phyloP scores from a whole-genome alignment of 2,888 invertebrate genomes.

The Cephus pulcher region DNA sequence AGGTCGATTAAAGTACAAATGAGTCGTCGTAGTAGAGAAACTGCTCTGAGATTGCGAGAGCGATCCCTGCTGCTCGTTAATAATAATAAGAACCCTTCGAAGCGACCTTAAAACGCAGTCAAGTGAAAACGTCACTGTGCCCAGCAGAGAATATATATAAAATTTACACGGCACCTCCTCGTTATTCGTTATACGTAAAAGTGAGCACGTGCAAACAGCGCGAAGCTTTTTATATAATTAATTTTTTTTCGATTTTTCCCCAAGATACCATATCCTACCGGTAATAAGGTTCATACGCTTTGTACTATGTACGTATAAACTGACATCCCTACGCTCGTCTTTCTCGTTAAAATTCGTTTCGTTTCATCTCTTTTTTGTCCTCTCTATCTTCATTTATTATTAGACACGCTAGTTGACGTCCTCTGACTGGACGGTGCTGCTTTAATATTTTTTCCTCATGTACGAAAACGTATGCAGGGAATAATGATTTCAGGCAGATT shows the following conservation, averaged over 20 bases:
- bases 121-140: not conserved
- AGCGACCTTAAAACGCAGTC: not conserved
- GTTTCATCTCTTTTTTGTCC: conserved; percentile 23
- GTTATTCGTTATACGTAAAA: not conserved
- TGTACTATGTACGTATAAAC: conserved; percentile 37
- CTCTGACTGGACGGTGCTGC: too few species aligned
- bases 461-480: not conserved
- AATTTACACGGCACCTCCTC: not conserved
- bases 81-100: not conserved
- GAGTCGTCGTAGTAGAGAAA: not conserved
- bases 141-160: not conserved
- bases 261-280: not conserved
- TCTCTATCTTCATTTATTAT: conserved; percentile 21
- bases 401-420: conserved; percentile 24
- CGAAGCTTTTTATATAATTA: conserved; percentile 18
- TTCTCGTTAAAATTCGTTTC: conserved; percentile 43
- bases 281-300: conserved; percentile 34
- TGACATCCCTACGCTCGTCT: conserved; percentile 16
- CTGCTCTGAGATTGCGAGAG: not conserved
- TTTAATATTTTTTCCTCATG: too few species aligned
- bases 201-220: not conserved
- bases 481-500: not conserved
- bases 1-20: not conserved
- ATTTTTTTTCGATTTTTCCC: conserved; percentile 13
- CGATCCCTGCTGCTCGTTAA: not conserved